These are phyloP conservation scores for Silurus asotus DNA, from an alignment of 2,113 vertebrate species.

Conservation along the genomic window DNA sequence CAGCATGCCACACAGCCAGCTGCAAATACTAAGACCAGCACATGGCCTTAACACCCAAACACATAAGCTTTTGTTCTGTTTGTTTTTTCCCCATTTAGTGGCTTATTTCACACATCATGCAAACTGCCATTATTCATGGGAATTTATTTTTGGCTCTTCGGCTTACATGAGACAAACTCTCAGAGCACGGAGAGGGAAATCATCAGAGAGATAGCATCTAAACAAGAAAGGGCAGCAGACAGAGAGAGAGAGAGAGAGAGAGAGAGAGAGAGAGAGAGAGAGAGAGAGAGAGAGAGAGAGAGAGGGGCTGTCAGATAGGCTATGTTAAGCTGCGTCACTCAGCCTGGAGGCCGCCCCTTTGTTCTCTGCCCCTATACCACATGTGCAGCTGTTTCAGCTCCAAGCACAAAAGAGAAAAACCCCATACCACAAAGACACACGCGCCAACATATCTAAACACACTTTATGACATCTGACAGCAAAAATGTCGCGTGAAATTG, in stretches of 20 bases:
- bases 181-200: constrained; percentile 37
- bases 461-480: constrained; percentile 54
- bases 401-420: constrained; percentile 38
- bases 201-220: constrained; percentile 53
- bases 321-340: constrained; percentile 41
- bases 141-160: constrained; percentile 48
- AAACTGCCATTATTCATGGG: constrained; percentile 50
- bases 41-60: not conserved
- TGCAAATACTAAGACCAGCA: constrained; percentile 6
- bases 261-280: constrained; percentile 27
- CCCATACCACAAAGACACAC: constrained; percentile 36
- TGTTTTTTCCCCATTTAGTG: constrained; percentile 21
- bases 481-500: constrained; percentile 56
- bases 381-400: constrained; percentile 53
- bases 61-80: constrained; percentile 15
- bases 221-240: not conserved
- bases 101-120: constrained; percentile 29
- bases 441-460: constrained; percentile 45
- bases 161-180: constrained; percentile 31
- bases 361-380: constrained; percentile 34
- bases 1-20: not conserved
- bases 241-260: not conserved
- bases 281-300: not conserved
- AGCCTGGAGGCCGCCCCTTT: constrained; percentile 33
- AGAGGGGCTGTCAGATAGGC: constrained; percentile 10